phyloP scores from a whole-genome alignment of 2,888 invertebrate species.

The Liopterus haemorrhoidalis region DNA sequence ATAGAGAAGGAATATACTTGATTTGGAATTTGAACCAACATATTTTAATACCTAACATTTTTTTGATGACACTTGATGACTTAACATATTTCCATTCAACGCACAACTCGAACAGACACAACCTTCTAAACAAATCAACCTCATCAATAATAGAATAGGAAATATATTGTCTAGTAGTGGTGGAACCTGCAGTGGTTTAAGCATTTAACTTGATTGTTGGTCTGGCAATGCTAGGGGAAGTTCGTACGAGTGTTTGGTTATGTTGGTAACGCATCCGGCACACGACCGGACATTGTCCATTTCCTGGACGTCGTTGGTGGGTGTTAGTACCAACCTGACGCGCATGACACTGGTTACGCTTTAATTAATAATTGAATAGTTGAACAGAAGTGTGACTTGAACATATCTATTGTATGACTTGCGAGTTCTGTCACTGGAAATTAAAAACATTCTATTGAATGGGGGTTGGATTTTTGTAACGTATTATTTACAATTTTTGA shows the following conservation, averaged over 20 bases:
- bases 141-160: slow-evolving; percentile 8
- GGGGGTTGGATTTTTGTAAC: too few relatives aligned
- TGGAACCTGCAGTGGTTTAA: slow-evolving; percentile 13
- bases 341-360: slow-evolving; percentile 16
- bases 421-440: not conserved
- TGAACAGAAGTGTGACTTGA: too few relatives aligned
- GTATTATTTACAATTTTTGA: too few relatives aligned
- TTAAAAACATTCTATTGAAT: not conserved
- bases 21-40: too few relatives aligned
- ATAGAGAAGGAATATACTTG: too few relatives aligned
- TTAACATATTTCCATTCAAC: too few relatives aligned
- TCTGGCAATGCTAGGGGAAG: not conserved
- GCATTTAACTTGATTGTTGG: slow-evolving; percentile 11
- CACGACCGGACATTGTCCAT: slow-evolving; percentile 20
- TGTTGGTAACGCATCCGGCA: slow-evolving; percentile 6
- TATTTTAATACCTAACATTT: too few relatives aligned
- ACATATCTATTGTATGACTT: too few relatives aligned
- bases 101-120: too few relatives aligned
- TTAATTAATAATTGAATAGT: slow-evolving; percentile 16
- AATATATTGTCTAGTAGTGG: slow-evolving; percentile 9
- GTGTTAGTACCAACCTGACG: slow-evolving; percentile 11
- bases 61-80: too few relatives aligned
- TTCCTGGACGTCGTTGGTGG: slow-evolving; percentile 9
- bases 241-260: slow-evolving; percentile 2
- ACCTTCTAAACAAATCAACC: not conserved